Evolutionary conservation across 1,140 invertebrate species (phyloP).

Genomic region (Lucilia cuprina): DNA sequence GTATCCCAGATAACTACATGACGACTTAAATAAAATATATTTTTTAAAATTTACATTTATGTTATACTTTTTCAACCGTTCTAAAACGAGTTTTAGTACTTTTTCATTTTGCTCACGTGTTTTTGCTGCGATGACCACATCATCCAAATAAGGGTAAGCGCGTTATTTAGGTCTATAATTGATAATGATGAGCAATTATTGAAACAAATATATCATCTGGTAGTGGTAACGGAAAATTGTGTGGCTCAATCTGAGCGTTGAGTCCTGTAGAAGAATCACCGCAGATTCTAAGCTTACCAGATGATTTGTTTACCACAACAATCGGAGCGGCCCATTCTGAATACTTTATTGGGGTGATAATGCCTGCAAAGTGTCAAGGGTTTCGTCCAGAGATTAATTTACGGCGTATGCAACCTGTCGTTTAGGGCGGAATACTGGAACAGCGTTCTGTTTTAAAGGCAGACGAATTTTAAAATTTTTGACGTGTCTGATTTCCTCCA

Average conservation of each 20-base stretch:
- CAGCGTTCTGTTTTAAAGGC: slow-evolving; percentile 5
- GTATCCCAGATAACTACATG: too few species aligned
- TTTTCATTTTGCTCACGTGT: too few species aligned
- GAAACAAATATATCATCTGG: slow-evolving; percentile 36
- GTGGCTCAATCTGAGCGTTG: slow-evolving; percentile 28
- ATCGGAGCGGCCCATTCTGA: slow-evolving; percentile 61
- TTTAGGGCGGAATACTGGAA: neutral
- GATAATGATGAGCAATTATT: too few species aligned
- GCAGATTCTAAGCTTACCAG: neutral
- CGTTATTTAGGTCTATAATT: slow-evolving; percentile 5
- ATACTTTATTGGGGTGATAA: slow-evolving; percentile 43
- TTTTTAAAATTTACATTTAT: too few species aligned
- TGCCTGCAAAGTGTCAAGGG: neutral
- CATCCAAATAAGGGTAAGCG: too few species aligned
- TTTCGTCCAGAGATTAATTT: neutral
- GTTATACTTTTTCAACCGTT: too few species aligned
- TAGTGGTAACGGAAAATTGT: slow-evolving; percentile 37
- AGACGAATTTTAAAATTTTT: slow-evolving; percentile 14
- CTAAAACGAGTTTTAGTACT: too few species aligned
- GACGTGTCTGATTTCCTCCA: neutral
- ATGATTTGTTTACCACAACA: slow-evolving; percentile 50
- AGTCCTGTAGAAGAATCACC: slow-evolving; percentile 41
- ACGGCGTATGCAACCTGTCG: neutral
- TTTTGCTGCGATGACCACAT: too few species aligned
- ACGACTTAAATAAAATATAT: too few species aligned